These are phyloP conservation scores for Maccullochella peelii DNA, from an alignment of 2,113 vertebrate species.

Conservation along the genomic window DNA sequence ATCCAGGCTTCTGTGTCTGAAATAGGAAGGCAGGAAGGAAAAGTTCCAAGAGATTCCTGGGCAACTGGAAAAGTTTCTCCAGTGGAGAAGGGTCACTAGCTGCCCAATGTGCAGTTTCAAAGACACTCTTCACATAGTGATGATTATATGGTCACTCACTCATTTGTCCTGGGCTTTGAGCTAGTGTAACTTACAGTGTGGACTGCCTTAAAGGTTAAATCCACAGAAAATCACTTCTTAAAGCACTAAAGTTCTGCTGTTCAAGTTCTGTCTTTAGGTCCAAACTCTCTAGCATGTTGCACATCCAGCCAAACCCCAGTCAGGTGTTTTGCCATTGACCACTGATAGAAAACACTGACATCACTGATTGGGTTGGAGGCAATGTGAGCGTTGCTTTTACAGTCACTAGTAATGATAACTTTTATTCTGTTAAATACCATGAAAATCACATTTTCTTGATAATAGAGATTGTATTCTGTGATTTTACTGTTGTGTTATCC, in stretches of 20 bases:
- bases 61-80: neutral
- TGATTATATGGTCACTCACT: neutral
- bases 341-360: neutral
- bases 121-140: neutral
- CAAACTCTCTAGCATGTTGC: too few relatives aligned
- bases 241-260: neutral
- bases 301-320: neutral
- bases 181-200: neutral
- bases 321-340: neutral
- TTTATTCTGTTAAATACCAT: neutral
- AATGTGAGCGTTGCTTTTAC: neutral
- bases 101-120: neutral
- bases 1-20: neutral
- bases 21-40: neutral
- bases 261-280: neutral
- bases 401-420: neutral
- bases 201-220: neutral
- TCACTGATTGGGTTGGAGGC: neutral
- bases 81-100: neutral
- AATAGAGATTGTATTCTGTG: neutral
- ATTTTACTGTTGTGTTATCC: neutral
- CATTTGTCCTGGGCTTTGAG: too few relatives aligned
- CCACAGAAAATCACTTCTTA: neutral
- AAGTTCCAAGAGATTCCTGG: neutral
- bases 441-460: neutral